Conservation (phyloP, 2,797 vertebrate species). For the Tokudaia tokunoshimensis region DNA sequence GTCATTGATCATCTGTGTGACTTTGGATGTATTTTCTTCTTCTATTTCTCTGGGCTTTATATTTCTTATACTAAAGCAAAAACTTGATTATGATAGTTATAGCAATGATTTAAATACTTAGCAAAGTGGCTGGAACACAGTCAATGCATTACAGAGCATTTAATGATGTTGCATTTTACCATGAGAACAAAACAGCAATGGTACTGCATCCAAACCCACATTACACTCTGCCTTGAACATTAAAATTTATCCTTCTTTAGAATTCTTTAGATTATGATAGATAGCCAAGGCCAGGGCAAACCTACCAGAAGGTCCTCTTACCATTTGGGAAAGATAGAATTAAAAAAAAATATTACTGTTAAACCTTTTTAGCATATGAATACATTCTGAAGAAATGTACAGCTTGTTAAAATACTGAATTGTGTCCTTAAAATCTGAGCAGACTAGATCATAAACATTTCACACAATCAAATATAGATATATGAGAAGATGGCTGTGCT, state of each 20-base stretch:
- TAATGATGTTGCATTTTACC: background rate
- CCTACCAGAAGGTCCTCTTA: background rate
- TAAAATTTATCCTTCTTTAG: background rate
- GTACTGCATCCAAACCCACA: background rate
- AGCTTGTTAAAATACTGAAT: background rate
- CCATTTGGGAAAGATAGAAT: background rate
- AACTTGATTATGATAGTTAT: background rate
- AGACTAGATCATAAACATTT: background rate
- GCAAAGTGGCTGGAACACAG: background rate
- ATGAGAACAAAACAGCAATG: background rate
- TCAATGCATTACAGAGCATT: background rate
- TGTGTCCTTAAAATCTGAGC: background rate
- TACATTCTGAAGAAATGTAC: background rate
- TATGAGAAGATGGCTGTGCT: background rate
- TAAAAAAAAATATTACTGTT: background rate
- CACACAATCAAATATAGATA: background rate
- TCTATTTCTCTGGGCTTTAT: background rate
- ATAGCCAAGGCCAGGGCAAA: background rate
- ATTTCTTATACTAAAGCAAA: slow-evolving; percentile 6
- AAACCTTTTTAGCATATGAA: background rate
- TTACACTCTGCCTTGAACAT: background rate
- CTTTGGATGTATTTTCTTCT: background rate
- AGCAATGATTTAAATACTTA: background rate
- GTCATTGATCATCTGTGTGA: background rate
- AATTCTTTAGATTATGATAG: background rate